Evolutionary conservation across 2,113 vertebrate genomes (phyloP).

Genomic region (Ondatra zibethicus): DNA sequence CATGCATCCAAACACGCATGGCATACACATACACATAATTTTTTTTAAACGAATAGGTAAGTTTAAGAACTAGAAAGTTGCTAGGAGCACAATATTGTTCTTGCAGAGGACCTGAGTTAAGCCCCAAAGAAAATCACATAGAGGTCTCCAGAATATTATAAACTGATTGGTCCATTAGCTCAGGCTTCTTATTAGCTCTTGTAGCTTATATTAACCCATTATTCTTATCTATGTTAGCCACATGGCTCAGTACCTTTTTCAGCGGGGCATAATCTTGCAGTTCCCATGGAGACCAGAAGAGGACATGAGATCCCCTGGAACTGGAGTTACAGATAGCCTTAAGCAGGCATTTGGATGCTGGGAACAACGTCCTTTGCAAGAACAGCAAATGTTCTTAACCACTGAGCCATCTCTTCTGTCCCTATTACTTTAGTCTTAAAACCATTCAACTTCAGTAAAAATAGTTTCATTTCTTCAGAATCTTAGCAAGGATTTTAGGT

Average conservation of each 20-base stretch:
- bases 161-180: too few relatives aligned
- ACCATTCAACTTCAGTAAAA: constrained; percentile 31
- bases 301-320: neutral
- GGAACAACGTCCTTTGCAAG: neutral
- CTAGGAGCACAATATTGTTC: neutral
- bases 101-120: neutral
- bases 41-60: neutral
- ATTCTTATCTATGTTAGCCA: too few relatives aligned
- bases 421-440: constrained; percentile 21
- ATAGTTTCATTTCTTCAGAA: neutral
- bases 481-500: neutral
- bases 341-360: neutral
- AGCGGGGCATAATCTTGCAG: neutral
- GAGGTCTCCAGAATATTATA: too few relatives aligned
- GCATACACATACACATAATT: neutral
- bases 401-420: neutral
- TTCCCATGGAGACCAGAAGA: neutral
- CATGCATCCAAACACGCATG: neutral
- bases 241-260: too few relatives aligned
- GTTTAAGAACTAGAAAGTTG: neutral
- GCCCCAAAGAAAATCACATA: too few relatives aligned
- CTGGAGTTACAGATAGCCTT: too few relatives aligned
- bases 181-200: too few relatives aligned
- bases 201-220: too few relatives aligned
- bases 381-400: neutral